These are phyloP conservation scores for Periplaneta americana DNA, from an alignment of 1,140 invertebrate species.

Conservation along the genomic window DNA sequence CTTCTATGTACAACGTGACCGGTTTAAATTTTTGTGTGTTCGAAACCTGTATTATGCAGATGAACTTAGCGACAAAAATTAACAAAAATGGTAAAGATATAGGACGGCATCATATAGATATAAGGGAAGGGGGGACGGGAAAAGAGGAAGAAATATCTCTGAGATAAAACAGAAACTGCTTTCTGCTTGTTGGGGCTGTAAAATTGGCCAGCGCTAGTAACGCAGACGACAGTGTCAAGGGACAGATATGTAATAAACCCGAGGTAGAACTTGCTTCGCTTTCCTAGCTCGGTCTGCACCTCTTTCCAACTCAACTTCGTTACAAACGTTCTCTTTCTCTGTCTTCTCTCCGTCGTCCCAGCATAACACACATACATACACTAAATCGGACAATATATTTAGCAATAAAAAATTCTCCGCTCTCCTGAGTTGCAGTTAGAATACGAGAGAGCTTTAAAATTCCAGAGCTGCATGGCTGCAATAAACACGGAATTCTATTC, in stretches of 20 bases:
- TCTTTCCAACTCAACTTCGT: too few species aligned
- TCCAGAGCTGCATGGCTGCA: background rate
- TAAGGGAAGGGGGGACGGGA: background rate
- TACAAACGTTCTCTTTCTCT: too few species aligned
- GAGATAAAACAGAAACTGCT: background rate
- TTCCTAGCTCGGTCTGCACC: background rate
- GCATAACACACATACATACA: background rate
- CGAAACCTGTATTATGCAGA: too few species aligned
- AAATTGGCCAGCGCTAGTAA: background rate
- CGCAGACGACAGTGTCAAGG: background rate
- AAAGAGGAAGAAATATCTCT: background rate
- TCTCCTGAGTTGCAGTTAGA: background rate
- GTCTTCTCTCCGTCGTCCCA: background rate
- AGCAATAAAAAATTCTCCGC: background rate
- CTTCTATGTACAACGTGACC: too few species aligned
- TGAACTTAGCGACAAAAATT: too few species aligned
- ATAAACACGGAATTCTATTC: background rate
- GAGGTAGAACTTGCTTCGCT: background rate
- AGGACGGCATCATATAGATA: too few species aligned
- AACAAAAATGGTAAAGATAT: too few species aligned
- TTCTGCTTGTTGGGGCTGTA: background rate
- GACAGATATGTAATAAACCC: background rate
- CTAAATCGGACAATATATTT: background rate
- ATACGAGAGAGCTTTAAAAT: background rate
- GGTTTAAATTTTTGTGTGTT: too few species aligned